Evolutionary conservation across 2,113 vertebrate species (phyloP), one percentile per base, ranked within the genome.

Genomic region (Genyomyrus donnyi): DNA sequence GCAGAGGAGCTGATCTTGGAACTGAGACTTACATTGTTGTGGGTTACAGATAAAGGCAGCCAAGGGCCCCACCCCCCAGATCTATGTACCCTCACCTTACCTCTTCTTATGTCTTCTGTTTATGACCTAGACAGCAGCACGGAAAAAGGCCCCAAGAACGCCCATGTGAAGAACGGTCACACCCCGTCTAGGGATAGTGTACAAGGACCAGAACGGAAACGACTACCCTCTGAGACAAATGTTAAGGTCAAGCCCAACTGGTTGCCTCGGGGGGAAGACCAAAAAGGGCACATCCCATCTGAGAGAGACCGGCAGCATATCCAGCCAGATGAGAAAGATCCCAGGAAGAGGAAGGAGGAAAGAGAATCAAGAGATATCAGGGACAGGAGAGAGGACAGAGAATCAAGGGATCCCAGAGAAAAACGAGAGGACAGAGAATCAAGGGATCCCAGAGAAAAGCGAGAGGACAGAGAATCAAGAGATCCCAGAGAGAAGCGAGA

Each of bases 101-200:
- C 83, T 46, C 24, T 45, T 46, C 1, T 85, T 21, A 35, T 48
- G 8, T 48, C 39, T 85, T 48, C 45, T 85, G 45, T 77, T 39
- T 88, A 1, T 89, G 21, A 90, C 86, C 88, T 93, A 99, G 98
- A 96, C 91, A 94, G 89, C 87, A 96, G 96, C 21, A 94, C 97
- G 3, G 88, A 93, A 50, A 97, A 94, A 89, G 96, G 96, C 90
- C 88, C 93, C 88, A 96, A 94, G 93, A 93, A 91, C 0, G 87
- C 92, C 2, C 87, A 94, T 0, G 91, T 98, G 89, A 98, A 97
- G 93, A 99, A 99, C 74, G 98, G 98, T 77, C 97, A 99, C 88
- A 96, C 95, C 0, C 83, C 94, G 31, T 95, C 96, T 21, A 87
- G 93, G 62, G 92, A 93, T 3, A 66, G 91, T 39, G 94, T 94